Evolutionary conservation across 2,113 vertebrate species (phyloP).

Genomic region (Bos taurus): ARS-UCD2.0 NC_037329.1:89607001-89607500

Average conservation of each 20-base stretch:
- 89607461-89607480: constrained; percentile 20
- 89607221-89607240: constrained; percentile 38
- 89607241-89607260: constrained; percentile 79
- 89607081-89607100: constrained; percentile 25
- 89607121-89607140: constrained; percentile 35
- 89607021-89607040: constrained; percentile 80
- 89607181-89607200: constrained; percentile 27
- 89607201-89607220: constrained; percentile 14
- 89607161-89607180: constrained; percentile 1
- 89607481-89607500: not conserved
- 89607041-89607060: constrained; percentile 24
- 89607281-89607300: constrained; percentile 70
- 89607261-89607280: constrained; percentile 68
- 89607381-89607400: not conserved
- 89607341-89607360: constrained; percentile 76
- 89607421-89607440: not conserved
- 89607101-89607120: constrained; percentile 38
- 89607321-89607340: constrained; percentile 72
- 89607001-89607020: constrained; percentile 74
- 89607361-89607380: constrained; percentile 14
- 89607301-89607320: constrained; percentile 71
- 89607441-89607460: constrained; percentile 29
- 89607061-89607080: constrained; percentile 28
- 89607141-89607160: constrained; percentile 5
- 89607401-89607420: constrained; percentile 16